These are phyloP conservation scores for Garrulus glandarius DNA, from an alignment of 2,797 vertebrate genomes.

Conservation along the genomic window DNA sequence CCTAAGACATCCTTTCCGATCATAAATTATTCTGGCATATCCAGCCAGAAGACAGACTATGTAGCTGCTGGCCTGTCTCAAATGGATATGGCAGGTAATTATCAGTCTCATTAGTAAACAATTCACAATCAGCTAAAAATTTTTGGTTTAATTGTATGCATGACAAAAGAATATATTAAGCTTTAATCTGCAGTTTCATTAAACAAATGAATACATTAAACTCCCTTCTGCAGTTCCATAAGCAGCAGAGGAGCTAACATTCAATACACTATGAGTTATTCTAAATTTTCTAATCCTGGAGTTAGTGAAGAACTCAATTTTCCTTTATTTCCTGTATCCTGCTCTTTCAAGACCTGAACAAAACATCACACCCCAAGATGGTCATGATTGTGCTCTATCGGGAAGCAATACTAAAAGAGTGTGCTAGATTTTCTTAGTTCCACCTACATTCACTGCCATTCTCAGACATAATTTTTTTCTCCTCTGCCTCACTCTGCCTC, in stretches of 20 bases:
- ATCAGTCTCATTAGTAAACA: slow-evolving; percentile 3
- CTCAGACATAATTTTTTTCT: background rate
- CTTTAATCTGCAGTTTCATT: background rate
- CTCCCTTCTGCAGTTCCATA: background rate
- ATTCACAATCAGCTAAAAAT: slow-evolving; percentile 16
- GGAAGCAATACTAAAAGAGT: background rate
- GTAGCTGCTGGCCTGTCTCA: background rate
- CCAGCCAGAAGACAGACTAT: background rate
- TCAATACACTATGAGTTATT: background rate
- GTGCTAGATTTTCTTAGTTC: background rate
- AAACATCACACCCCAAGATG: background rate
- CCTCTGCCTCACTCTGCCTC: background rate
- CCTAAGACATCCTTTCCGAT: background rate
- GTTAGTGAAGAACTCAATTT: background rate
- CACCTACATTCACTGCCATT: background rate
- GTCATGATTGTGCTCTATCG: accelerated
- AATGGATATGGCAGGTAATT: background rate
- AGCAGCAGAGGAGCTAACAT: background rate
- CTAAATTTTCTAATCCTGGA: background rate
- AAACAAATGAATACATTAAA: background rate
- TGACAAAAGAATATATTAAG: slow-evolving; percentile 11
- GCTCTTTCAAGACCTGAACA: background rate
- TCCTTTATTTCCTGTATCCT: background rate
- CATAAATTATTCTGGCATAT: background rate
- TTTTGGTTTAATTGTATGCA: background rate